A percentile compares a stretch with the other conserved stretches of the same genome.
Conservation (phyloP, 1,140 invertebrate genomes). For the Drosophila mauritiana region DNA sequence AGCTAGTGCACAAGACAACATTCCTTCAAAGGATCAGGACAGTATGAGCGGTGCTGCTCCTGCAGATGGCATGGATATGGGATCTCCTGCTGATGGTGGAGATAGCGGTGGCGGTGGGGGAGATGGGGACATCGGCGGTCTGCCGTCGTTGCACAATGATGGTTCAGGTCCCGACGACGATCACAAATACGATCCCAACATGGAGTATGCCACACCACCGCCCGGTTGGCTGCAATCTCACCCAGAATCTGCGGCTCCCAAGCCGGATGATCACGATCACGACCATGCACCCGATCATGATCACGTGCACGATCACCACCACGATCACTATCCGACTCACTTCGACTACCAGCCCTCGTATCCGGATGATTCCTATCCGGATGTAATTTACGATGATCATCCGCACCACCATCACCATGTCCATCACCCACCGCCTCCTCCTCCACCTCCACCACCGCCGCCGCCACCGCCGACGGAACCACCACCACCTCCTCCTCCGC, state of each 20-base stretch:
- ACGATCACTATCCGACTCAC: constrained; percentile 57
- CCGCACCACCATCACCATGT: constrained; percentile 81
- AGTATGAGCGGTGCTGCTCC: constrained; percentile 29
- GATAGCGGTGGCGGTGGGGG: constrained; percentile 19
- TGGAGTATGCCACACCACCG: constrained; percentile 79
- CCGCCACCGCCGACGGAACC: constrained; percentile 84
- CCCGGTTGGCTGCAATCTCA: constrained; percentile 77
- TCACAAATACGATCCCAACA: constrained; percentile 69
- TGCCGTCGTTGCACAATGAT: constrained; percentile 51
- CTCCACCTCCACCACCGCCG: constrained; percentile 73
- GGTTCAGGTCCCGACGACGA: constrained; percentile 52
- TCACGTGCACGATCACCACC: constrained; percentile 65
- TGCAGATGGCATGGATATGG: constrained; percentile 17
- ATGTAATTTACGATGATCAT: constrained; percentile 76
- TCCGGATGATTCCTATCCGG: constrained; percentile 41
- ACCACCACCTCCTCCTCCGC: constrained; percentile 85
- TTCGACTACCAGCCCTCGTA: constrained; percentile 51
- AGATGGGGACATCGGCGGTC: constrained; percentile 16
- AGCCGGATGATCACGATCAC: constrained; percentile 57
- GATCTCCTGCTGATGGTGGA: constrained; percentile 16
- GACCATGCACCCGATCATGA: constrained; percentile 30
- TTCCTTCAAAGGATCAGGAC: constrained; percentile 39
- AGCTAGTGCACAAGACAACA: constrained; percentile 73
- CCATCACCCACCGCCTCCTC: constrained; percentile 63
- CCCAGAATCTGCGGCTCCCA: constrained; percentile 64